Evolutionary conservation across 2,113 vertebrate species (phyloP).

Genomic region (Myrmecobius fasciatus): DNA sequence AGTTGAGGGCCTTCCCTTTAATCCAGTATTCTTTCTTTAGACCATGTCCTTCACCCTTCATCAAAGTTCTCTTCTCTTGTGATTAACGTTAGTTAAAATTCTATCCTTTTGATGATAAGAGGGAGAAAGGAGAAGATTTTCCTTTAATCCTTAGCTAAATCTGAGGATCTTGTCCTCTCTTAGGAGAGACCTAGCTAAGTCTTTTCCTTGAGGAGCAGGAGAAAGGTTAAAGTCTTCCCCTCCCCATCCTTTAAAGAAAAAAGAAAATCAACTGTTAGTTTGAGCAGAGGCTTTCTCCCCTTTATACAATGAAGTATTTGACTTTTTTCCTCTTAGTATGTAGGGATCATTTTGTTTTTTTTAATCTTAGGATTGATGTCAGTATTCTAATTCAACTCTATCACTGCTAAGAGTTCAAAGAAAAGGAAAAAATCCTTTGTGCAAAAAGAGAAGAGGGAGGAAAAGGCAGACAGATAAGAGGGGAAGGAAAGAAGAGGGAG

Average conservation of each 20-base stretch:
- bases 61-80: too few relatives aligned
- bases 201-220: too few relatives aligned
- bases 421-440: not conserved
- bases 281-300: not conserved
- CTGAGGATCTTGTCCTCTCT: not conserved
- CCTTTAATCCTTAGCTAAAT: not conserved
- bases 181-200: not conserved
- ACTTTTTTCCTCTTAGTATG: not conserved
- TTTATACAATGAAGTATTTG: not conserved
- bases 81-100: not conserved
- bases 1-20: too few relatives aligned
- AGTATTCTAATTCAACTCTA: too few relatives aligned
- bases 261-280: not conserved
- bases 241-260: not conserved
- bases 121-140: not conserved
- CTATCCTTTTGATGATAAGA: not conserved
- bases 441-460: too few relatives aligned
- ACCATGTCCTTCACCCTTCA: not conserved
- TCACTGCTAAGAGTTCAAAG: not conserved
- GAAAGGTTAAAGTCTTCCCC: not conserved
- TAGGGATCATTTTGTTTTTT: not conserved
- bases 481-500: too few relatives aligned
- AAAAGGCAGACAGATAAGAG: too few relatives aligned
- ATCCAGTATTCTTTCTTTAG: not conserved
- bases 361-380: too few relatives aligned